Conservation (phyloP, 1,140 invertebrate species). For the Elysia chlorotica region DNA sequence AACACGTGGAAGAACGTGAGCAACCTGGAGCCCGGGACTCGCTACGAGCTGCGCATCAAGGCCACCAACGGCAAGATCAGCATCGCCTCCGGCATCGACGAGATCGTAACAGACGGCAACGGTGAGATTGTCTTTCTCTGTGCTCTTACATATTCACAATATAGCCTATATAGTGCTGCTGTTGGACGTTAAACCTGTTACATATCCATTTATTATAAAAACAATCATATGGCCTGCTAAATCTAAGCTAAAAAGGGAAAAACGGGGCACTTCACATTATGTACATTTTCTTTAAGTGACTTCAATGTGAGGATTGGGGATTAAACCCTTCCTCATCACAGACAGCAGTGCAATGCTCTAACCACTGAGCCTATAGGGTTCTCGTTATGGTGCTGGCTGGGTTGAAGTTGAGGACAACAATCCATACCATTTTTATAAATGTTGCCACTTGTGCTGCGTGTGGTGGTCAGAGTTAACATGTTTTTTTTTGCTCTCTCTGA, state of each 20-base stretch:
- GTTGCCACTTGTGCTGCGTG: not conserved
- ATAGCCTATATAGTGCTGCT: not conserved
- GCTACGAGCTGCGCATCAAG: constrained; percentile 87
- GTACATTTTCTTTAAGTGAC: not conserved
- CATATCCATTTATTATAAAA: too few relatives aligned
- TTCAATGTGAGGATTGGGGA: too few relatives aligned
- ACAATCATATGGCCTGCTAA: too few relatives aligned
- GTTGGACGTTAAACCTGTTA: not conserved
- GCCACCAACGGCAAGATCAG: constrained; percentile 82
- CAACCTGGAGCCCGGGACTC: constrained; percentile 81
- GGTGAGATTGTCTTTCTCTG: constrained; percentile 30
- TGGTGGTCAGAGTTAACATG: not conserved
- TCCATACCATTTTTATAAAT: not conserved
- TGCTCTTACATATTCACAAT: not conserved
- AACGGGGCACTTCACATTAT: not conserved
- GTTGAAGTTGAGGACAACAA: too few relatives aligned
- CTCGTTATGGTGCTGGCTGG: too few relatives aligned
- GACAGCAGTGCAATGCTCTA: too few relatives aligned
- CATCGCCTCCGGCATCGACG: constrained; percentile 34
- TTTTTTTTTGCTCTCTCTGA: constrained; percentile 15
- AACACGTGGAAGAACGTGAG: constrained; percentile 67
- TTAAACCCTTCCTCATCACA: too few relatives aligned
- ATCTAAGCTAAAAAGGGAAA: too few relatives aligned
- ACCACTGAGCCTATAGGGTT: too few relatives aligned
- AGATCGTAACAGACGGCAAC: constrained; percentile 39